These are phyloP conservation scores for Palaemon carinicauda DNA, from an alignment of 1,140 invertebrate genomes.

Conservation along the genomic window DNA sequence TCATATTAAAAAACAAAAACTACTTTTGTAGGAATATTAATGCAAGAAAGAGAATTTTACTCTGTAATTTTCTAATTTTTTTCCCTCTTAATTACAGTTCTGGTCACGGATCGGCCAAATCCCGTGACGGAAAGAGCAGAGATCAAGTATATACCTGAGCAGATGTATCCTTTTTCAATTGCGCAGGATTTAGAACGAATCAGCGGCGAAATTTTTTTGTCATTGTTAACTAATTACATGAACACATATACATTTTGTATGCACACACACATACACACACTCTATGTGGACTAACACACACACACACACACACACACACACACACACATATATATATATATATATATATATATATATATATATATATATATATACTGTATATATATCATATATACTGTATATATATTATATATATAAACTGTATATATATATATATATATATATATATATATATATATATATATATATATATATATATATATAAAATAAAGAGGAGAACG, in stretches of 20 bases:
- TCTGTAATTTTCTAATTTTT: no score
- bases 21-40: no score
- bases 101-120: slow-evolving; percentile 70
- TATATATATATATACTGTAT: slow-evolving; percentile 4
- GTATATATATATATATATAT: slow-evolving; percentile 4
- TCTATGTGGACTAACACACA: not conserved
- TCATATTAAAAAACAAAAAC: slow-evolving; percentile 58
- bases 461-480: slow-evolving; percentile 17
- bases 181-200: no score
- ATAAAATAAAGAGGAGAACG: no score
- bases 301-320: not conserved
- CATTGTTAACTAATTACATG: no score
- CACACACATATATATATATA: not conserved
- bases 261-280: no score
- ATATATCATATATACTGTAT: slow-evolving; percentile 3
- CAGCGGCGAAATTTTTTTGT: no score
- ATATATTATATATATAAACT: not conserved
- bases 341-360: slow-evolving; percentile 1
- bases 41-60: no score
- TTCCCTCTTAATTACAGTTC: slow-evolving; percentile 64
- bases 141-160: slow-evolving; percentile 72
- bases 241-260: no score
- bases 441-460: slow-evolving; percentile 3
- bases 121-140: slow-evolving; percentile 69
- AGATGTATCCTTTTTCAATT: slow-evolving; percentile 68